Base-by-base conservation (phyloP, 2,888 invertebrate genomes). In the Drosophila flavopinicola region DNA sequence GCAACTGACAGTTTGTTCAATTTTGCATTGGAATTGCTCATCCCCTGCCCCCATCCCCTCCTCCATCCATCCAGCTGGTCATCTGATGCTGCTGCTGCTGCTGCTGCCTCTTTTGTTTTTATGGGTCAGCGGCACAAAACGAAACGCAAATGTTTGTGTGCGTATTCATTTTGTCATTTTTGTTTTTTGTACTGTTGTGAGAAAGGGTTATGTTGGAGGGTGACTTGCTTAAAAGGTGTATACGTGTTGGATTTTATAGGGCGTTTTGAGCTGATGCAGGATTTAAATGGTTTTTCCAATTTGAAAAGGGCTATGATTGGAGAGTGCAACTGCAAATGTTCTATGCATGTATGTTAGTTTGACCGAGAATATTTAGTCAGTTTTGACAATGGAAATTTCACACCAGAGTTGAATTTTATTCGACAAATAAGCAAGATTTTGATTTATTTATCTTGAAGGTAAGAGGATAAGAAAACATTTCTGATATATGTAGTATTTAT, bases 1-100 rank as follows among this genome's bases (percentile, higher is more conserved):
- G 86, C 80, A 76, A 66, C 66, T 79, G 86, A 76, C 86, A 76
- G 84, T 65, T 74, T 74, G 84, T 70, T 80, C 63, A 78, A 83
- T 85, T 85, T 75, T 78, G 76, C 76, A 85, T 75, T 67, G 71
- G 48, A 56, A 64, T 49, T 53, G 47, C 56, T 44, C n/a, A n/a
- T n/a, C n/a, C n/a, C 2, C 20, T 20, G 20, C 20, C 20, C 20
- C 35, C 15, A 11, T 32, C 30, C 56, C 33, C 9, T 32, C 24
- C 33, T 17, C 45, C 41, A 47, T 6, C 6, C 20, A 20, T 20
- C 30, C 17, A n/a, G 41, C 49, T 51, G 49, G 30, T 25, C 44
- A 61, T 41, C 37, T 52, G 49, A 45, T 52, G 53, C 30, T 20
- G 20, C 20, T 20, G 20, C 37, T 52, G 49, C 41, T 52, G 53